Percentiles rank a stretch among this genome's conserved stretches.
Evolutionary conservation across 2,888 invertebrate genomes (phyloP).

Genomic region (Baccha elongata): DNA sequence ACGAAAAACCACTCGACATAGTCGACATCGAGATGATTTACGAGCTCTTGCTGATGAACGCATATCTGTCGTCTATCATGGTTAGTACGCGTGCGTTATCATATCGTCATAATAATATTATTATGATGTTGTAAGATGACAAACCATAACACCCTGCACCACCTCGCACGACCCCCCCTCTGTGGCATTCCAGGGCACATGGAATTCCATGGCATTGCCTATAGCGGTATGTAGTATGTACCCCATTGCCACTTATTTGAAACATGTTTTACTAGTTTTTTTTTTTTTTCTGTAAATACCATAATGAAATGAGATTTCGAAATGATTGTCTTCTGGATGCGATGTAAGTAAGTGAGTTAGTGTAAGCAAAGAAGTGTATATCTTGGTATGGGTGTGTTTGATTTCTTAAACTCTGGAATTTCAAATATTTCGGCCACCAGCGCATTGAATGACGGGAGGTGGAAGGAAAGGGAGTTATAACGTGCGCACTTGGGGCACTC

Average conservation of each 20-base stretch:
- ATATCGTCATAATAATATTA: conserved; percentile 45
- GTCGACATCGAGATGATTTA: conserved; percentile 63
- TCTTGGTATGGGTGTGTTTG: conserved; percentile 60
- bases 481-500: conserved; percentile 59
- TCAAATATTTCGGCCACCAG: conserved; percentile 69
- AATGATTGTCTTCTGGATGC: conserved; percentile 65
- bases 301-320: conserved; percentile 73
- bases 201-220: conserved; percentile 68
- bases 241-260: conserved; percentile 71
- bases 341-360: conserved; percentile 36
- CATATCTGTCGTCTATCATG: conserved; percentile 62
- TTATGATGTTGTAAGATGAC: conserved; percentile 64
- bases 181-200: conserved; percentile 62
- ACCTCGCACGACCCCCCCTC: conserved; percentile 1
- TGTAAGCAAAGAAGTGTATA: background rate
- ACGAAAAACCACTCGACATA: conserved; percentile 46
- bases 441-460: conserved; percentile 68
- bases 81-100: conserved; percentile 67
- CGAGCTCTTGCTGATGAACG: conserved; percentile 58
- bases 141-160: conserved; percentile 6
- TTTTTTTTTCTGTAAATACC: conserved; percentile 65
- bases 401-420: conserved; percentile 73
- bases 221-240: conserved; percentile 73
- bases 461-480: conserved; percentile 40
- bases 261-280: conserved; percentile 71